A percentile compares a stretch with the other conserved stretches of the same genome.
These are phyloP conservation scores for Mixornis gularis DNA, from an alignment of 2,113 vertebrate genomes.

Conservation along the genomic window DNA sequence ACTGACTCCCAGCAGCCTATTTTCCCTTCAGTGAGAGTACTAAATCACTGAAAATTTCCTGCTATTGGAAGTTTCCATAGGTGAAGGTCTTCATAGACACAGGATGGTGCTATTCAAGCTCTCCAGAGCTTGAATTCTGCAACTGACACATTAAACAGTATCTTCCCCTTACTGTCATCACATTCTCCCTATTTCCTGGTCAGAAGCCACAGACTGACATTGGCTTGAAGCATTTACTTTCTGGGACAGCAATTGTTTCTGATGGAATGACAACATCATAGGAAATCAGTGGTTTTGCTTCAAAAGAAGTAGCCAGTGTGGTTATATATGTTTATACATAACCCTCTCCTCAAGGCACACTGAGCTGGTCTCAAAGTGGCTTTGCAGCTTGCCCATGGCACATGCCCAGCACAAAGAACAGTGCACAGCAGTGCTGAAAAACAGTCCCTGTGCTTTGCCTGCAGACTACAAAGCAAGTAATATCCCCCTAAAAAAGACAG, in stretches of 20 bases:
- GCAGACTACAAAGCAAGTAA: neutral
- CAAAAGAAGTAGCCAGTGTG: neutral
- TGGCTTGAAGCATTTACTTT: neutral
- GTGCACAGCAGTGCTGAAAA: neutral
- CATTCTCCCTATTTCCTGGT: neutral
- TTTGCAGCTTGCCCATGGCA: neutral
- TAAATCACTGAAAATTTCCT: neutral
- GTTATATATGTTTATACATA: neutral
- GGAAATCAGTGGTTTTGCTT: neutral
- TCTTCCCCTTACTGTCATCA: neutral
- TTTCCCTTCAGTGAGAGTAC: neutral
- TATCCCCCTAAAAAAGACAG: neutral
- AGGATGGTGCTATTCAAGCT: neutral
- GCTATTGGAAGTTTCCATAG: neutral
- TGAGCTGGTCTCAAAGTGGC: neutral
- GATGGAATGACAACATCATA: neutral
- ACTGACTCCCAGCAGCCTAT: neutral
- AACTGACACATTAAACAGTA: accelerated
- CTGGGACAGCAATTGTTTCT: neutral
- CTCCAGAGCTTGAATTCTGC: neutral
- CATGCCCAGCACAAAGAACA: neutral
- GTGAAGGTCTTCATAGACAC: neutral
- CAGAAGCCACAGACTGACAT: neutral
- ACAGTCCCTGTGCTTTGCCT: neutral
- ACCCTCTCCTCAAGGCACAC: neutral